Evolutionary conservation across 1,140 invertebrate species (phyloP), one percentile per base, ranked within the genome.

Genomic region (Bombus sylvicola): DNA sequence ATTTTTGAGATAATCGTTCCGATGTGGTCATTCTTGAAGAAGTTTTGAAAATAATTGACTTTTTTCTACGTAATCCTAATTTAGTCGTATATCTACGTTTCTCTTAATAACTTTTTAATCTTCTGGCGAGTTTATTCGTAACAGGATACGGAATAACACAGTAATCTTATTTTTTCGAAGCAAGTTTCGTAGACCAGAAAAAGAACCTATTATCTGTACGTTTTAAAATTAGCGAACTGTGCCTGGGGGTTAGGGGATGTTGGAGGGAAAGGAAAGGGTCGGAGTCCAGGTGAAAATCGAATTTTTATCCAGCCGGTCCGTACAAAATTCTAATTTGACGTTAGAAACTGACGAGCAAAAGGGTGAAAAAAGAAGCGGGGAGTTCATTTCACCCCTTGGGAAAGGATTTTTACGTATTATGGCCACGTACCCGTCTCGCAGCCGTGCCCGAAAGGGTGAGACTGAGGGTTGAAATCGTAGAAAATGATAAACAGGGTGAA

Each of bases 401-500:
- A 94, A 94, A 94, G 89, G 91, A 91, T 92, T 92, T 91, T 87
- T 88, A 88, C 87, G 88, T 89, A 89, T 80, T 87, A 88, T 89
- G 25, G 43, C 82, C 83, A 62, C 64, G 72, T 87, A 89, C 66
- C 81, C 86, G 86, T 43, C 69, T 71, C 77, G 79, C 68, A 68
- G 39, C 76, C 64, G 68, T 47, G 41, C 72, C 81, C 82, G 83
- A 91, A 87, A 89, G 88, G 89, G 90, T 89, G 81, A 89, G 76
- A 72, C 72, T 53, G 87, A 92, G 82, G 84, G 89, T 87, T 81
- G 86, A 93, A 94, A 92, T 94, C 77, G 89, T 93, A 92, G 91
- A 89, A 94, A 94, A 94, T 94, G 91, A 94, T 94, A 94, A 94
- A 94, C 94, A 92, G 92, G 91, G 92, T 93, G 94, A 93, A 94